These are phyloP conservation scores for Tylochromis polylepis DNA, from an alignment of 2,113 vertebrate species.

Conservation along the genomic window DNA sequence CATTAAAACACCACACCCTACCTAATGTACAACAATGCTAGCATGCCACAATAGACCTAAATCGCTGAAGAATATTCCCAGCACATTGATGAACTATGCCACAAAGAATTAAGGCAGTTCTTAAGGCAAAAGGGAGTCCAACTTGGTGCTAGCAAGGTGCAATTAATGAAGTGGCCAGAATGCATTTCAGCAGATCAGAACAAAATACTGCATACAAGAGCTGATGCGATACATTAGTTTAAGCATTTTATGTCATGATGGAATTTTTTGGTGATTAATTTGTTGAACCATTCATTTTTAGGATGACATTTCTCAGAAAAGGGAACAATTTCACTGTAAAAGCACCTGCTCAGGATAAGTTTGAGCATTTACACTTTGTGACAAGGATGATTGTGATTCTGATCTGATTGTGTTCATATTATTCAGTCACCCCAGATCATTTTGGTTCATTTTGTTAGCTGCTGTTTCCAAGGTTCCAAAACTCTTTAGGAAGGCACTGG, in stretches of 20 bases:
- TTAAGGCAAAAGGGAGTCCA: too few relatives aligned
- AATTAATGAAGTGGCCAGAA: not conserved
- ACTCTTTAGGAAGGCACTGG: not conserved
- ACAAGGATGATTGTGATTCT: too few relatives aligned
- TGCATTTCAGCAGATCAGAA: not conserved
- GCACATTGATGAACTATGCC: too few relatives aligned
- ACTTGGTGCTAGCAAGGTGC: not conserved
- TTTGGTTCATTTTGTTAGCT: not conserved
- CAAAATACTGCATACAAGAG: not conserved
- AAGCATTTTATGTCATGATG: not conserved
- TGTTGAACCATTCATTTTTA: not conserved
- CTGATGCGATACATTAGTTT: not conserved
- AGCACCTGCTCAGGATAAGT: not conserved
- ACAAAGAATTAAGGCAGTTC: too few relatives aligned
- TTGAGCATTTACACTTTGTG: not conserved
- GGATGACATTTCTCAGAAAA: not conserved
- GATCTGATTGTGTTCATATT: too few relatives aligned
- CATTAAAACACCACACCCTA: too few relatives aligned
- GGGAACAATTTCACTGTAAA: not conserved
- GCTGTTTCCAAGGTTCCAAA: not conserved
- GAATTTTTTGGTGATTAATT: not conserved
- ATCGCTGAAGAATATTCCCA: too few relatives aligned
- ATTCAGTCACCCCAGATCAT: not conserved
- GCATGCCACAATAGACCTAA: too few relatives aligned
- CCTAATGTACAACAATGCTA: too few relatives aligned